Percentiles rank a stretch among this genome's conserved stretches.
These are phyloP conservation scores for Eidolon dupreanum DNA, from an alignment of 2,797 vertebrate species.

Conservation along the genomic window DNA sequence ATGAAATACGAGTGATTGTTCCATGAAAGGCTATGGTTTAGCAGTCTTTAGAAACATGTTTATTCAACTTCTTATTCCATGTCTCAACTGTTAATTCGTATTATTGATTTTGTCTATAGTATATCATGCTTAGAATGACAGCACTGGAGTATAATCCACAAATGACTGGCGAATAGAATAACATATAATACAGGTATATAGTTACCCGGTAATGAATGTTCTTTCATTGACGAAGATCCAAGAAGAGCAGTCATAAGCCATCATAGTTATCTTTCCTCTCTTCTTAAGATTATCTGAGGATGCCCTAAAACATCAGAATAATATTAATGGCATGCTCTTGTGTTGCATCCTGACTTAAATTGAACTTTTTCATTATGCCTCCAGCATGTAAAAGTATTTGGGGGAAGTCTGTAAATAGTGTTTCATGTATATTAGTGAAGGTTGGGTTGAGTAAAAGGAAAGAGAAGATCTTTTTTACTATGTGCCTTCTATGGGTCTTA, in stretches of 20 bases:
- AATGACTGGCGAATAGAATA: neutral
- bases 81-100: neutral
- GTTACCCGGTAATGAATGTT: conserved; percentile 85
- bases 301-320: conserved; percentile 63
- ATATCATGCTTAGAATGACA: neutral
- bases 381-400: neutral
- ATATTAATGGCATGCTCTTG: neutral
- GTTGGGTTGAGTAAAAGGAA: neutral
- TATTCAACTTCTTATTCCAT: neutral
- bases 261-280: conserved; percentile 77
- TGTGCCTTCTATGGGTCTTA: neutral
- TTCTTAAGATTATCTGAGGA: conserved; percentile 61
- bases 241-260: conserved; percentile 72
- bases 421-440: neutral
- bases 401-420: neutral
- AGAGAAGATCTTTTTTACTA: neutral
- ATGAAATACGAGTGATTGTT: neutral
- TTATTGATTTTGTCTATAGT: neutral
- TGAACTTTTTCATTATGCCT: neutral
- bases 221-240: conserved; percentile 81
- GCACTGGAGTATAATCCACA: neutral
- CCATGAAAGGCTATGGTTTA: neutral
- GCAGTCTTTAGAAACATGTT: neutral
- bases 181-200: neutral
- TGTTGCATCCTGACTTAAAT: neutral